These are phyloP conservation scores for Chloromyia formosa DNA, from an alignment of 2,888 invertebrate species.

Conservation along the genomic window DNA sequence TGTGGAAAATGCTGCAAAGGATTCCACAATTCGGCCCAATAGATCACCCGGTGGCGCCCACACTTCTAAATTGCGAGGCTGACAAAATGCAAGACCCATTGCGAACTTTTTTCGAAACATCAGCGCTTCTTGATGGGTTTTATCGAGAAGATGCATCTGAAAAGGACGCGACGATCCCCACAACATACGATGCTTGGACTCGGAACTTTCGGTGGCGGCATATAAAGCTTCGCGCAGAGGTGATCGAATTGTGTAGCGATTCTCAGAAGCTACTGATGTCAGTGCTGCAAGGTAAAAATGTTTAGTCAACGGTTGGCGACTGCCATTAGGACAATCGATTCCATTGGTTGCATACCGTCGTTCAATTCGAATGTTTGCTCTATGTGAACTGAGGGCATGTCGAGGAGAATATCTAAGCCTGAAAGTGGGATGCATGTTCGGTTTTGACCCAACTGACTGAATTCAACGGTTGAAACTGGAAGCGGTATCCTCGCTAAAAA, in stretches of 20 bases:
- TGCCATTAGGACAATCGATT: too few species aligned
- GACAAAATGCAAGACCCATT: slow-evolving; percentile 75
- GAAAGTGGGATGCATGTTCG: slow-evolving; percentile 66
- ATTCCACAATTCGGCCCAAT: slow-evolving; percentile 76
- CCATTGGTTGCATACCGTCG: slow-evolving; percentile 68
- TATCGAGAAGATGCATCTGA: slow-evolving; percentile 82
- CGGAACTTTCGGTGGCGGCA: slow-evolving; percentile 75
- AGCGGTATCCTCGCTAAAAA: slow-evolving; percentile 53
- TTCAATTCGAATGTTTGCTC: slow-evolving; percentile 83
- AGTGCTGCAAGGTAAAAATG: slow-evolving; percentile 53
- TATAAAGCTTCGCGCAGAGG: slow-evolving; percentile 80
- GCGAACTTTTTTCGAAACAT: slow-evolving; percentile 76
- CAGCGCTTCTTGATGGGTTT: slow-evolving; percentile 83
- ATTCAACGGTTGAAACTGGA: slow-evolving; percentile 58
- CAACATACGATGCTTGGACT: slow-evolving; percentile 70
- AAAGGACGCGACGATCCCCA: slow-evolving; percentile 77
- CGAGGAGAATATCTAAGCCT: slow-evolving; percentile 77
- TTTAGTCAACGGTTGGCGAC: too few species aligned
- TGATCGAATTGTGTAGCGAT: slow-evolving; percentile 76
- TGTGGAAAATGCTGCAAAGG: slow-evolving; percentile 72
- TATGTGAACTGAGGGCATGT: slow-evolving; percentile 74
- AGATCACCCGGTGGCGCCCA: slow-evolving; percentile 75
- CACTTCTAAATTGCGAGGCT: slow-evolving; percentile 74
- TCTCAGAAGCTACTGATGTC: slow-evolving; percentile 70
- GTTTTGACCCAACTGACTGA: slow-evolving; percentile 51